Percentiles rank a stretch among this genome's conserved stretches.
Conservation (phyloP, 2,113 vertebrate species). For the Nansenia antarctica region DNA sequence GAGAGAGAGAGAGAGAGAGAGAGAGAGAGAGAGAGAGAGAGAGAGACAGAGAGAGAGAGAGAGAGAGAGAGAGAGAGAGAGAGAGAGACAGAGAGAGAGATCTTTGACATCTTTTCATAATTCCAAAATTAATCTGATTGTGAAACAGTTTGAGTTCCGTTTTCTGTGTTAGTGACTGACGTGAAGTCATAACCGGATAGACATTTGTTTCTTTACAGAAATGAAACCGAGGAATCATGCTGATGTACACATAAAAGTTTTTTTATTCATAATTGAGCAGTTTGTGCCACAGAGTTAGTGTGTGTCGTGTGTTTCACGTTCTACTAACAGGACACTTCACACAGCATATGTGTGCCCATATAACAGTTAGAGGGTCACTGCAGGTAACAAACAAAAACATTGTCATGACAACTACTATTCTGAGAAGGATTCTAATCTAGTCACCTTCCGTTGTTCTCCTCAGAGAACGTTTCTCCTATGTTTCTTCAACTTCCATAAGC, state of each 20-base stretch:
- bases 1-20: background rate
- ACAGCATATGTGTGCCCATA: too few species aligned
- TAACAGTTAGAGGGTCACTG: background rate
- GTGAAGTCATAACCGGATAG: background rate
- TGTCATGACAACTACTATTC: background rate
- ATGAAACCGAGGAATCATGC: background rate
- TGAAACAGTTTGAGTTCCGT: conserved; percentile 10
- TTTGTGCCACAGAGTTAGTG: background rate
- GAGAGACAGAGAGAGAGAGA: background rate
- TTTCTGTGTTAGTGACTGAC: background rate
- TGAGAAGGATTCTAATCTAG: too few species aligned
- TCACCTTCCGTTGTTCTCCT: too few species aligned
- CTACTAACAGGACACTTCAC: too few species aligned
- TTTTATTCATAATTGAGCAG: background rate
- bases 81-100: background rate
- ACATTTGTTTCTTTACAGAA: background rate
- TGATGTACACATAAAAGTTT: background rate
- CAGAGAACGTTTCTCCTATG: too few species aligned
- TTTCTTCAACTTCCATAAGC: too few species aligned
- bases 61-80: background rate
- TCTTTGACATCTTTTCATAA: background rate
- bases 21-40: background rate
- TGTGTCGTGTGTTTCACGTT: background rate
- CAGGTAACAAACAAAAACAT: background rate
- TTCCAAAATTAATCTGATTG: background rate